Conservation (phyloP, 1,140 invertebrate genomes). For the Drosophila tsacasi region DNA sequence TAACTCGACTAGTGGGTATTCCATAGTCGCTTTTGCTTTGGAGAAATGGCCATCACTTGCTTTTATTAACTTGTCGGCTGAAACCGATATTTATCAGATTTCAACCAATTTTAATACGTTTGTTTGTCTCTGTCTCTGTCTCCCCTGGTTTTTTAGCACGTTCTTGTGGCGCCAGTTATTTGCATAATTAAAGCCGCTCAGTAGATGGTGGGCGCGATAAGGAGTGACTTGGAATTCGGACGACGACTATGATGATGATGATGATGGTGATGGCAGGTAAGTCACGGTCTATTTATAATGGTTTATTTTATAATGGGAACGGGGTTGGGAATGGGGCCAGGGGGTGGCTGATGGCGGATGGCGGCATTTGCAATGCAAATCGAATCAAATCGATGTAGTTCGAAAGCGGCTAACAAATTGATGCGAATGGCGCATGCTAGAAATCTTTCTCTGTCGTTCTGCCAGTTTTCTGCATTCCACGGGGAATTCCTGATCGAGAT, state of each 20-base stretch:
- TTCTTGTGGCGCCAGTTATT: slow-evolving; percentile 74
- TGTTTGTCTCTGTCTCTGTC: slow-evolving; percentile 10
- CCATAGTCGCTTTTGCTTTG: not conserved
- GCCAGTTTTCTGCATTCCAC: slow-evolving; percentile 51
- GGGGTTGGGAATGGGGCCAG: not conserved
- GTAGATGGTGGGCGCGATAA: slow-evolving; percentile 57
- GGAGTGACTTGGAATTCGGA: slow-evolving; percentile 37
- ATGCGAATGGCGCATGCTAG: slow-evolving; percentile 57
- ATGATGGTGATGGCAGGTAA: slow-evolving; percentile 57
- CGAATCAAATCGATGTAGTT: slow-evolving; percentile 34
- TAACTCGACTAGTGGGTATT: slow-evolving; percentile 2
- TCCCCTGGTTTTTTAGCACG: slow-evolving; percentile 50
- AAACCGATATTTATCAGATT: slow-evolving; percentile 57
- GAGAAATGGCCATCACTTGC: not conserved
- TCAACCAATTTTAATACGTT: slow-evolving; percentile 43
- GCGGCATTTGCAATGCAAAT: slow-evolving; percentile 64
- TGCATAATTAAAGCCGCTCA: slow-evolving; percentile 71
- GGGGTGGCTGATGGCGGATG: not conserved
- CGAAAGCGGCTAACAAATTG: slow-evolving; percentile 63
- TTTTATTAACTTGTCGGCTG: slow-evolving; percentile 37
- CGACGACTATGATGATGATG: not conserved
- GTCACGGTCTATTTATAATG: slow-evolving; percentile 51
- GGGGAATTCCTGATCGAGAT: slow-evolving; percentile 58
- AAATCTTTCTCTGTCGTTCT: slow-evolving; percentile 38
- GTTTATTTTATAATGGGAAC: slow-evolving; percentile 10